Evolutionary conservation across 2,888 invertebrate genomes (phyloP), one percentile per base, ranked within the genome.

Genomic region (Fissipunctia ypsillon): DNA sequence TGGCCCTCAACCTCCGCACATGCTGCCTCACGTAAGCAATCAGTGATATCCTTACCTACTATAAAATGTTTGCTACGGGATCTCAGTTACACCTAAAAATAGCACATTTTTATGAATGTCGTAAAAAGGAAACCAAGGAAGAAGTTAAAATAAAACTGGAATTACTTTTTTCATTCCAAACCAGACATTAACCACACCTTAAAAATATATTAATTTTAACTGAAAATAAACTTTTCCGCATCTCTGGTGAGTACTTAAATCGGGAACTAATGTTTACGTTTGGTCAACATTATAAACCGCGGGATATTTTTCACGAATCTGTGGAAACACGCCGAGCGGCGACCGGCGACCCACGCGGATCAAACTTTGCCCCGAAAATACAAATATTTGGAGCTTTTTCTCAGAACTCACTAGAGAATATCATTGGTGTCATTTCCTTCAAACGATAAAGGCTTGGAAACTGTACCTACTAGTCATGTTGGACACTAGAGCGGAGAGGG

Each of bases 261-360:
- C 65, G 68, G 50, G 38, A 64, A 52, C 66, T 28, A 35, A 48
- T 80, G 69, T 81, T 78, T 72, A 78, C 69, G 22, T 57, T 64
- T 12, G 63, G 78, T 66, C 52, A 80, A 82, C 69, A 63, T 82
- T 81, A 63, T 66, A 63, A 69, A 41, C 50, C 54, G 60, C 54
- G 41, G 45, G 35, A 73, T 69, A 69, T 64, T 71, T 80, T 82
- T 73, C 71, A 66, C 66, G 70, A 75, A 71, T 59, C 71, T 59
- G 52, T 38, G 31, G 57, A 76, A 84, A 73, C 69, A 66, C 60
- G 61, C 61, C 52, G 38, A 16, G 5, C 43, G 43, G 43, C 6
- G 41, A 41, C 14, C 12, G 14, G 14, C 43, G 45, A 56, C 45
- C 59, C 45, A 25, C 31, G 25, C 57, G 41, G 38, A 50, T 56